Evolutionary conservation across 2,113 vertebrate genomes (phyloP).

Genomic region (Maylandia zebra): DNA sequence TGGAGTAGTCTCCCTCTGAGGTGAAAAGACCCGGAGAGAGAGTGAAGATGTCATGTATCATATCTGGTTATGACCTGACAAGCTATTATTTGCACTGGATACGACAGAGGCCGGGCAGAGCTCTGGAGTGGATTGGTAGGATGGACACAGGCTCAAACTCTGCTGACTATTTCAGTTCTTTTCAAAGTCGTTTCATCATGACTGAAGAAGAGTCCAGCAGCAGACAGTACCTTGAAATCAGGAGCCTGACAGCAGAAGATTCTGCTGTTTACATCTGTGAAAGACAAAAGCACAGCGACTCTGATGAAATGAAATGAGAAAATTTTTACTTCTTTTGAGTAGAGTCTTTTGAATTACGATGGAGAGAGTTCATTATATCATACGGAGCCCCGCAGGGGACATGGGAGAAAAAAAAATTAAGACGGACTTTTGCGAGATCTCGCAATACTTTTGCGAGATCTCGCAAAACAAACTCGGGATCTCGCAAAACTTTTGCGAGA

Average conservation of each 20-base stretch:
- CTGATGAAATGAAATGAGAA: accelerated
- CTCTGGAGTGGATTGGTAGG: constrained; percentile 5
- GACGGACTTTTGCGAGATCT: too few species aligned
- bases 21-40: accelerated
- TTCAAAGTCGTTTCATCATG: background rate
- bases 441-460: too few species aligned
- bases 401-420: too few species aligned
- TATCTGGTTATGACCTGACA: background rate
- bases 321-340: background rate
- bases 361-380: background rate
- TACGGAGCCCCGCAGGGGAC: background rate
- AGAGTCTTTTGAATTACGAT: background rate
- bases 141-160: background rate
- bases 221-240: too few species aligned
- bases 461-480: too few species aligned
- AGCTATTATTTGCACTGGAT: background rate
- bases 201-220: background rate
- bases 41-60: constrained; percentile 1
- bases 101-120: constrained; percentile 1
- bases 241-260: background rate
- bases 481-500: too few species aligned
- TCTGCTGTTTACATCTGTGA: accelerated
- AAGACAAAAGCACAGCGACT: accelerated
- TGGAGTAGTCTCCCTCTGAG: background rate
- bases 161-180: background rate